Conservation (phyloP, 2,797 vertebrate species). For the Melanotaenia parkinsoni region DNA sequence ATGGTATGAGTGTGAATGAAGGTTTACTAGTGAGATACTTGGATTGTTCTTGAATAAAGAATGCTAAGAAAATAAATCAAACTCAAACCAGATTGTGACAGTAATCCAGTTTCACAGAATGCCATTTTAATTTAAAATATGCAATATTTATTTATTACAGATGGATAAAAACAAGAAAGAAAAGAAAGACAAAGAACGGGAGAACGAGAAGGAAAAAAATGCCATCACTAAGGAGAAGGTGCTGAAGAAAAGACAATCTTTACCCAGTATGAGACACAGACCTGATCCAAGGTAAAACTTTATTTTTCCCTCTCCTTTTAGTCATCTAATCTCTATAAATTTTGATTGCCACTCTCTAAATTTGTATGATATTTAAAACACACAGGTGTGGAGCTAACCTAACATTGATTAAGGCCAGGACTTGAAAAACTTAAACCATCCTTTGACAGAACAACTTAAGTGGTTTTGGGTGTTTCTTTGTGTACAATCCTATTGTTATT, state of each 20-base stretch:
- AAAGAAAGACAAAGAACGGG: constrained; percentile 96
- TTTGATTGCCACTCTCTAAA: background rate
- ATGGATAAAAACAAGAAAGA: constrained; percentile 92
- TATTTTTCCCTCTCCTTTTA: background rate
- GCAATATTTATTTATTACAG: constrained; percentile 51
- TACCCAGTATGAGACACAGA: constrained; percentile 83
- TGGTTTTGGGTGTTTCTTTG: too few relatives aligned
- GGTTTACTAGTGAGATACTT: background rate
- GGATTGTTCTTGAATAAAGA: background rate
- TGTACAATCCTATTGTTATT: too few relatives aligned
- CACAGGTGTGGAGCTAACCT: background rate
- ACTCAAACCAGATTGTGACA: background rate
- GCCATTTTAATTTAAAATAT: background rate
- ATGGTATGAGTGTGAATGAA: background rate
- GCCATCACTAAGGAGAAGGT: constrained; percentile 89
- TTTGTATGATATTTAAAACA: background rate
- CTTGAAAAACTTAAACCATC: background rate
- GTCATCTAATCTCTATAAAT: background rate
- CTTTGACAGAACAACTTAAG: too few relatives aligned
- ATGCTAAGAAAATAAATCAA: background rate
- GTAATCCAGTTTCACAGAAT: background rate
- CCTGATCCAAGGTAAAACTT: constrained; percentile 84
- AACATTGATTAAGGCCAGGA: background rate
- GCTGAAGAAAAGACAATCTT: constrained; percentile 91
- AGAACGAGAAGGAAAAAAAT: constrained; percentile 94